Conservation (phyloP, 2,113 vertebrate genomes). For the Apodemus sylvaticus region DNA sequence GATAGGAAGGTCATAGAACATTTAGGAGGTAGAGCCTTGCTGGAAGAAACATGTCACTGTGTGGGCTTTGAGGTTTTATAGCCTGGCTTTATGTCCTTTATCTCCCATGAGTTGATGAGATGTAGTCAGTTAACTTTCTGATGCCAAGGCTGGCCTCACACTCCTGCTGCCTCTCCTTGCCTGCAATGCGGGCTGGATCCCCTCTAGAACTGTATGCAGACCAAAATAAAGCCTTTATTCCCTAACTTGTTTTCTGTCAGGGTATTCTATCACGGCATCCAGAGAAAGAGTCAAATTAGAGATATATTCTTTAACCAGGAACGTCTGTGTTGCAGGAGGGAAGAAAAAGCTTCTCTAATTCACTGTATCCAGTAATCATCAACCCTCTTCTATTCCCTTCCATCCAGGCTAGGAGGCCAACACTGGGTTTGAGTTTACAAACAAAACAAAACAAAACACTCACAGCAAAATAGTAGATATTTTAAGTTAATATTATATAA, state of each 20-base stretch:
- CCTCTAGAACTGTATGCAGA: background rate
- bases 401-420: background rate
- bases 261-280: background rate
- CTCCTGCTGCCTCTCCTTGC: background rate
- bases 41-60: background rate
- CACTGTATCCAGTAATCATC: background rate
- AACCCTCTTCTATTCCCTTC: background rate
- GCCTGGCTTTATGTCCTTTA: too few species aligned
- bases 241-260: background rate
- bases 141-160: background rate
- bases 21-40: background rate
- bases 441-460: background rate
- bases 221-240: background rate
- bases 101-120: background rate
- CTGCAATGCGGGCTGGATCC: background rate
- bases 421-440: background rate
- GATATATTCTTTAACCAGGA: background rate
- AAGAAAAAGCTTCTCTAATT: background rate
- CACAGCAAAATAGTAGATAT: background rate
- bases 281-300: background rate
- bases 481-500: conserved; percentile 11
- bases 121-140: background rate
- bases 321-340: background rate
- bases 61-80: background rate
- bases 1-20: background rate